A percentile compares a stretch with the other conserved stretches of the same genome.
Conservation (phyloP, 2,888 invertebrate species). For the Ganaspis brasiliensis region DNA sequence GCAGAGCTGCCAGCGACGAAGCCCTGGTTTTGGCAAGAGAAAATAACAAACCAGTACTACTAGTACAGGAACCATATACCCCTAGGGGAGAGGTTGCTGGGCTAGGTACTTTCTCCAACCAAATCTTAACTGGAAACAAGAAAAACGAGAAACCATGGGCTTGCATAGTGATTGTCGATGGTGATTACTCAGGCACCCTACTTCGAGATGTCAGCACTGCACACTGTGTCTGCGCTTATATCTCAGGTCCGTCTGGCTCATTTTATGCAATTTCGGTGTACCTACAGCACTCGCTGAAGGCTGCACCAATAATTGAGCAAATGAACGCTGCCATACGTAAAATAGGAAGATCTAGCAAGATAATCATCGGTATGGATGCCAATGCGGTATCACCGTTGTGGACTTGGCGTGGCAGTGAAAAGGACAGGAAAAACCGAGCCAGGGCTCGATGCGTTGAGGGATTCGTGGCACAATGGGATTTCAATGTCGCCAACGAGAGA, state of each 20-base stretch:
- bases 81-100: background rate
- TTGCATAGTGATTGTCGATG: background rate
- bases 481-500: background rate
- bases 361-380: background rate
- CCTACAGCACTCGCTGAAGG: background rate
- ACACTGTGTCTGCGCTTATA: background rate
- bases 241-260: background rate
- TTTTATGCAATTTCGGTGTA: background rate
- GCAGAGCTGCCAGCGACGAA: background rate
- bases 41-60: background rate
- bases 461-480: background rate
- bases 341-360: background rate
- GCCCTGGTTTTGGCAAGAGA: background rate
- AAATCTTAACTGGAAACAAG: background rate
- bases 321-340: background rate
- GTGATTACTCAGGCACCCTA: no score
- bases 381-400: background rate
- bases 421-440: background rate
- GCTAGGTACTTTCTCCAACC: background rate
- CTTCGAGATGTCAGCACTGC: background rate
- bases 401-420: background rate
- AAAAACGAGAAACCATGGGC: background rate
- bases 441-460: no score
- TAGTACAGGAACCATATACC: slow-evolving; percentile 35
- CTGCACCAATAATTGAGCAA: background rate